Evolutionary conservation across 2,797 vertebrate species (phyloP).

Genomic region (Bradypus variegatus): DNA sequence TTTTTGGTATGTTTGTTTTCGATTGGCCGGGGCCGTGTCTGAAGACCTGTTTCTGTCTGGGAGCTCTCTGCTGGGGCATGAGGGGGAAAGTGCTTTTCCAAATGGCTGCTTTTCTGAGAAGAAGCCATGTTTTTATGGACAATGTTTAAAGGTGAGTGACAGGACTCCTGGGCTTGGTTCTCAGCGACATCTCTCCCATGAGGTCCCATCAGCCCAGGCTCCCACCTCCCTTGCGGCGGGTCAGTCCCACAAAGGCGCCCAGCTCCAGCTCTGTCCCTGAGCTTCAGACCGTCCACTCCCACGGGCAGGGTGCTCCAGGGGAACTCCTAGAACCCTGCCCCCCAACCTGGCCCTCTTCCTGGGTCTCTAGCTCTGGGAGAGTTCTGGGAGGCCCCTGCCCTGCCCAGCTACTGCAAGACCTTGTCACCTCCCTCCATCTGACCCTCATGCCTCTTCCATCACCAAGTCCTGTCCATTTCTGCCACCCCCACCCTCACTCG

Average conservation of each 20-base stretch:
- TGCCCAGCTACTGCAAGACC: neutral
- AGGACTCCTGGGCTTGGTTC: neutral
- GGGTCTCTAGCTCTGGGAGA: neutral
- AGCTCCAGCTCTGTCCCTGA: neutral
- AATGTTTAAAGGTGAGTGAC: neutral
- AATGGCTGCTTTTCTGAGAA: neutral
- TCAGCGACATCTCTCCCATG: fast-evolving
- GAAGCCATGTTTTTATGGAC: neutral
- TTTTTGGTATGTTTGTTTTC: neutral
- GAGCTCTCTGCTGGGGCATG: neutral
- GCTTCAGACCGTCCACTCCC: neutral
- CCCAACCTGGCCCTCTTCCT: neutral
- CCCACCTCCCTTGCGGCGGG: too few relatives aligned
- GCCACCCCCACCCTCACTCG: fast-evolving
- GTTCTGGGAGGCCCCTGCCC: neutral
- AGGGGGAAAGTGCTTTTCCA: neutral
- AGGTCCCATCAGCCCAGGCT: neutral
- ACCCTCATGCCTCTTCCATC: fast-evolving
- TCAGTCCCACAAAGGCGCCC: neutral
- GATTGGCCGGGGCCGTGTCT: neutral
- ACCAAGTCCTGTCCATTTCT: too few relatives aligned
- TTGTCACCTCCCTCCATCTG: neutral
- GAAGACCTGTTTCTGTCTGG: neutral
- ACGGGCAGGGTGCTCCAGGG: neutral
- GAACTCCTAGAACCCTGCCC: neutral